A percentile compares a stretch with the other conserved stretches of the same genome.
These are phyloP conservation scores for Protaetia brevitarsis DNA, from an alignment of 1,140 invertebrate genomes.

Conservation along the genomic window DNA sequence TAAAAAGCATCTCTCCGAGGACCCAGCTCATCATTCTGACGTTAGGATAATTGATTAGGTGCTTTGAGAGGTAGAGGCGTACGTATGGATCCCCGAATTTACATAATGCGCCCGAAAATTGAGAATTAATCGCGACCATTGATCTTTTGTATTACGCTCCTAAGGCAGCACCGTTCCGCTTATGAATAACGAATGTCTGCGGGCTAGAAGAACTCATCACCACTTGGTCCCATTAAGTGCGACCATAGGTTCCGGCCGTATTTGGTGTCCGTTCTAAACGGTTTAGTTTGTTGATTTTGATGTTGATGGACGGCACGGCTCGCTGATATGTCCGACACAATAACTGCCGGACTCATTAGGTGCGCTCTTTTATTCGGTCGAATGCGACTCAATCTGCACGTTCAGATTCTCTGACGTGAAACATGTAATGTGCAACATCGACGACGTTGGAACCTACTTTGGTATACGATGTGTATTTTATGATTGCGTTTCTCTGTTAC, in stretches of 20 bases:
- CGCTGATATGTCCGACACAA: background rate
- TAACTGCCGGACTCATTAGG: background rate
- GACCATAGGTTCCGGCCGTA: background rate
- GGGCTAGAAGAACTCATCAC: constrained; percentile 3
- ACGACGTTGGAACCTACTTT: background rate
- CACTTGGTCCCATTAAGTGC: background rate
- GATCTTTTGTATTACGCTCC: constrained; percentile 3
- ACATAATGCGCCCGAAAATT: constrained; percentile 14
- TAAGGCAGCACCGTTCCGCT: background rate
- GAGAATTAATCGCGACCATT: constrained; percentile 14
- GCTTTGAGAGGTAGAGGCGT: background rate
- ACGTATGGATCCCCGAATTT: constrained; percentile 1
- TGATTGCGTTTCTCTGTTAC: background rate
- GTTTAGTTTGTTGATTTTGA: constrained; percentile 9
- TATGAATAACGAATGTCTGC: constrained; percentile 12
- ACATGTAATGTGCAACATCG: too few relatives aligned
- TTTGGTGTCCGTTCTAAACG: constrained; percentile 5
- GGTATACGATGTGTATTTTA: background rate
- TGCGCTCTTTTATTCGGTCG: background rate
- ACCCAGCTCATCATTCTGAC: background rate
- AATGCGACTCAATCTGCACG: background rate
- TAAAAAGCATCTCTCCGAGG: background rate
- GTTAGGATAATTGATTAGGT: constrained; percentile 15
- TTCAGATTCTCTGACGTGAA: too few relatives aligned
- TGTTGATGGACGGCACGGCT: constrained; percentile 12